Evolutionary conservation across 2,888 invertebrate species (phyloP).

Genomic region (Apodemia hepburni): DNA sequence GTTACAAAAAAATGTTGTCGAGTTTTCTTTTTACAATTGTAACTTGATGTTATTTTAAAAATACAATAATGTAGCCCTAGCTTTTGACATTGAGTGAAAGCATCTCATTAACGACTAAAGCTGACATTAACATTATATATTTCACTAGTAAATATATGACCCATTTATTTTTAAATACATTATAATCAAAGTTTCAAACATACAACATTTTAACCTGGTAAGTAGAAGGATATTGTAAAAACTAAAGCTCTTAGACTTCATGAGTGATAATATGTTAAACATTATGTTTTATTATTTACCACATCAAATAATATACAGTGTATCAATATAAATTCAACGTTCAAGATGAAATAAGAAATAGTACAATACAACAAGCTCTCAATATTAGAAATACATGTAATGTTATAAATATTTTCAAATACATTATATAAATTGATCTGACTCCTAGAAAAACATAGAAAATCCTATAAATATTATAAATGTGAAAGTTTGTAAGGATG

Average conservation of each 20-base stretch:
- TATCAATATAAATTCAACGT: too few species aligned
- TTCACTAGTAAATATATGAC: constrained; percentile 32
- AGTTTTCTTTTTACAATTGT: not conserved
- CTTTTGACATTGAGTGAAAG: constrained; percentile 42
- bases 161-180: constrained; percentile 3
- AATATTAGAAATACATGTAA: too few species aligned
- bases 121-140: constrained; percentile 42
- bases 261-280: too few species aligned
- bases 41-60: not conserved
- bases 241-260: not conserved
- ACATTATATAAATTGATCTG: too few species aligned
- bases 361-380: too few species aligned
- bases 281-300: too few species aligned
- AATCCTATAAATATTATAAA: too few species aligned
- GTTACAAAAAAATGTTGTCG: not conserved
- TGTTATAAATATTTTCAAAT: too few species aligned
- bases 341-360: too few species aligned
- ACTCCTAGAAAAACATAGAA: too few species aligned
- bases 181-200: not conserved
- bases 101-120: constrained; percentile 69
- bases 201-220: constrained; percentile 36
- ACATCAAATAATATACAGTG: too few species aligned
- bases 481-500: too few species aligned
- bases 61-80: constrained; percentile 13
- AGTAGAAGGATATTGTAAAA: constrained; percentile 41